Percentiles rank a stretch among this genome's conserved stretches.
These are phyloP conservation scores for Parauchenoglanis punctatus DNA, from an alignment of 2,797 vertebrate species.

Conservation along the genomic window DNA sequence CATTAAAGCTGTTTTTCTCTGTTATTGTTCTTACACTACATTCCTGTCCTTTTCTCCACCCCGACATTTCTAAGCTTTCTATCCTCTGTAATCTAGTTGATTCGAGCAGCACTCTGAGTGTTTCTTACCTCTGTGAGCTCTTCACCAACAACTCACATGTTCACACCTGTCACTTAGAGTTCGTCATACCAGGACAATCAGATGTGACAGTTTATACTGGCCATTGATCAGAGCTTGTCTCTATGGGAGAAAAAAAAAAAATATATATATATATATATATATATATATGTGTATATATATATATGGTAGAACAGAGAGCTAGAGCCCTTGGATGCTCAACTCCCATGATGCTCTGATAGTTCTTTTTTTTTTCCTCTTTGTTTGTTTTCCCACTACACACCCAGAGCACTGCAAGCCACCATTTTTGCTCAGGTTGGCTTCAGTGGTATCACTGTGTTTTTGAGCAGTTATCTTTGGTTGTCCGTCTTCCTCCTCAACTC, in stretches of 20 bases:
- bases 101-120: neutral
- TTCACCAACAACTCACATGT: conserved; percentile 12
- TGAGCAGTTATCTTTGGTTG: conserved; percentile 31
- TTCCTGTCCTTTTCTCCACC: neutral
- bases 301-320: neutral
- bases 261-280: too few species aligned
- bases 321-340: neutral
- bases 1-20: neutral
- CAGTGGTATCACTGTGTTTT: conserved; percentile 7
- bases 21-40: neutral
- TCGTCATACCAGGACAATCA: neutral
- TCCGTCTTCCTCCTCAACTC: conserved; percentile 1
- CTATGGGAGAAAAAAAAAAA: neutral
- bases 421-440: conserved; percentile 1
- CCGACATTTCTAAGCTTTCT: neutral
- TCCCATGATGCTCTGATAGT: conserved; percentile 3
- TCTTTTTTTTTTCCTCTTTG: neutral
- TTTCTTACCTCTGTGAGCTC: neutral
- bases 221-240: neutral
- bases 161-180: conserved; percentile 1
- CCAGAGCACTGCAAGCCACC: neutral
- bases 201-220: conserved; percentile 4
- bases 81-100: neutral
- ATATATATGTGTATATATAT: too few species aligned
- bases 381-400: neutral